Base-by-base conservation (phyloP, 2,888 invertebrate species). In the Shargacucullia verbasci region DNA sequence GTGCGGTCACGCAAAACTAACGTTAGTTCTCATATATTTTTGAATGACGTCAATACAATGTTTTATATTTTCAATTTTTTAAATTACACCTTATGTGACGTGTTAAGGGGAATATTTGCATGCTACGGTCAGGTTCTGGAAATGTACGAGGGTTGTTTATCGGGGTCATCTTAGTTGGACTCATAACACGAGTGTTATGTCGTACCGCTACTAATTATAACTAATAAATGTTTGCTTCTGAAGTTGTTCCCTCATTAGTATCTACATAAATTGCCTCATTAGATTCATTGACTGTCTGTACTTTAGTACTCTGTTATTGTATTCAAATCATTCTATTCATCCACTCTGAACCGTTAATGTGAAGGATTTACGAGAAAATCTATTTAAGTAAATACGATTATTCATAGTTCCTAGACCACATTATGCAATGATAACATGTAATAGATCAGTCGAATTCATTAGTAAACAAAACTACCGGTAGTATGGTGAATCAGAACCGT, bases 381-480 rank as follows among this genome's bases (percentile, higher is more conserved):
- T 29, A 27, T 40, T 37, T 48, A 15, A 11, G 39, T 14, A 20
- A 50, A 1, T 1, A 3, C 7, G 27, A 48, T 53, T 46, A 59
- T 50, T 48, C 34, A 55, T 39, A 38, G 39, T 53, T 58, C 45
- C n/a, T 49, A 57, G 48, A 65, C 50, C 29, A 52, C 33, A 54
- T 72, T 72, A 70, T 57, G 61, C 58, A 71, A 59, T 59, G 41
- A 57, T 68, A 52, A 39, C 35, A 53, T 57, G 61, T 47, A 70
- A 65, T 48, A 73, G 14, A 56, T 67, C 46, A 25, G 37, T 59
- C 11, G 48, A 41, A 58, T 63, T 53, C 45, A 48, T 59, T 59
- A 44, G 50, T 74, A 70, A 67, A 74, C 63, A 67, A 59, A 41
- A 44, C 15, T 11, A 20, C 10, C 38, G 6, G 44, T 54, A 49